Evolutionary conservation across 2,888 invertebrate species (phyloP).

Genomic region (Salticus scenicus): DNA sequence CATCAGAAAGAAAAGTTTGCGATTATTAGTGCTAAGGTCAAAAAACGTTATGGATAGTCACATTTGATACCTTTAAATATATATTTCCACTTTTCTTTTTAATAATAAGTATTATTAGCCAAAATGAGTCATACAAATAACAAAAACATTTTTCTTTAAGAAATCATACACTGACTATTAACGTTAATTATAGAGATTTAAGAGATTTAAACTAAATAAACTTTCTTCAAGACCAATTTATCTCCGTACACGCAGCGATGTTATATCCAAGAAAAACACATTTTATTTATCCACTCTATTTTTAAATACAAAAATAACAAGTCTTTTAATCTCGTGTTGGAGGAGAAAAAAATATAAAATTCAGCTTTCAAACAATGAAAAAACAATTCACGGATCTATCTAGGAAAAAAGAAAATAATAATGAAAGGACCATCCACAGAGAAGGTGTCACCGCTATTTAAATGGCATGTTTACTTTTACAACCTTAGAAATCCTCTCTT

Average conservation of each 20-base stretch:
- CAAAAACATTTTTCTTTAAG: too few relatives aligned
- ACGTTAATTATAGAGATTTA: too few relatives aligned
- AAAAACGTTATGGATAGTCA: too few relatives aligned
- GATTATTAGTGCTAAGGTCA: too few relatives aligned
- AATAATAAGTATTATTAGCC: too few relatives aligned
- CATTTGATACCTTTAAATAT: too few relatives aligned
- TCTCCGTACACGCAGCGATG: background rate
- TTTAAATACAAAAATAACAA: background rate
- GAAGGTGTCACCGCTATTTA: conserved; percentile 25
- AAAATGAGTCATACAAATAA: too few relatives aligned
- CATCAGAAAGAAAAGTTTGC: too few relatives aligned
- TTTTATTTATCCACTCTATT: background rate
- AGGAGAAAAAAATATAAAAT: background rate
- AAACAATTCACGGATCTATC: background rate
- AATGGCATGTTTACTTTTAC: conserved; percentile 55
- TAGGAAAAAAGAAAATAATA: background rate
- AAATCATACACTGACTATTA: too few relatives aligned
- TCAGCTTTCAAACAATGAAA: background rate
- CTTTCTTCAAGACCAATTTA: too few relatives aligned
- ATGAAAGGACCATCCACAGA: background rate
- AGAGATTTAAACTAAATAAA: too few relatives aligned
- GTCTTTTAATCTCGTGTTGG: background rate
- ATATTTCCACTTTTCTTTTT: too few relatives aligned
- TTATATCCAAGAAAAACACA: background rate
- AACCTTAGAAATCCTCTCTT: conserved; percentile 51